A percentile compares a stretch with the other conserved stretches of the same genome.
Evolutionary conservation across 2,888 invertebrate species (phyloP).

Genomic region (Chironomus tentans): DNA sequence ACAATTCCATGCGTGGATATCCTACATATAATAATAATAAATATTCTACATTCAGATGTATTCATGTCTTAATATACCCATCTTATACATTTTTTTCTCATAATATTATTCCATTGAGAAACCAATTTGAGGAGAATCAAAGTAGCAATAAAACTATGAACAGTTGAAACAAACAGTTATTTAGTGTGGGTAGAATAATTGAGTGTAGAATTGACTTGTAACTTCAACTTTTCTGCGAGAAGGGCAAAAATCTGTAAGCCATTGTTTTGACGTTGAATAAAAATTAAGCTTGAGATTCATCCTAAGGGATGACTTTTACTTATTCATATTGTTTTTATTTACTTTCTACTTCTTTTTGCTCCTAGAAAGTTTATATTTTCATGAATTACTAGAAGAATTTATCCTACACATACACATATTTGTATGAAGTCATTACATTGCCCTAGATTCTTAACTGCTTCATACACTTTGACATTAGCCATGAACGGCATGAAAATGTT

Average conservation of each 20-base stretch:
- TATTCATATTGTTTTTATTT: neutral
- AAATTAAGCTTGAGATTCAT: neutral
- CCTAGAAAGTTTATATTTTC: neutral
- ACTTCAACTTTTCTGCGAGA: neutral
- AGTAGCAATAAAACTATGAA: too few relatives aligned
- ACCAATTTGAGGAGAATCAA: too few relatives aligned
- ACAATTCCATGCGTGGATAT: too few relatives aligned
- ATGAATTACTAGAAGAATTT: too few relatives aligned
- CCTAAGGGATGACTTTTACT: neutral
- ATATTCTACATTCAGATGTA: neutral
- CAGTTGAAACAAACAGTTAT: too few relatives aligned
- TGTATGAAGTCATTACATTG: neutral
- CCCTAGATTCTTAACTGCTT: neutral
- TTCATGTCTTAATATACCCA: neutral
- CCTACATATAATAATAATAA: too few relatives aligned
- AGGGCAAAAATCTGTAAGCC: neutral
- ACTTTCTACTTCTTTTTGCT: neutral
- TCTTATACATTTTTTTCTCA: too few relatives aligned
- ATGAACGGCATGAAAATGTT: neutral
- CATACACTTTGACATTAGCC: neutral
- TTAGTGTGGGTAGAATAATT: neutral
- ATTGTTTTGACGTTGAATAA: neutral
- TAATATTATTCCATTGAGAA: too few relatives aligned
- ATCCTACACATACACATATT: too few relatives aligned
- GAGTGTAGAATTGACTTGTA: slow-evolving; percentile 5